A percentile compares a stretch with the other conserved stretches of the same genome.
Evolutionary conservation across 1,140 invertebrate genomes (phyloP).

Genomic region (Bombus vancouverensis): DNA sequence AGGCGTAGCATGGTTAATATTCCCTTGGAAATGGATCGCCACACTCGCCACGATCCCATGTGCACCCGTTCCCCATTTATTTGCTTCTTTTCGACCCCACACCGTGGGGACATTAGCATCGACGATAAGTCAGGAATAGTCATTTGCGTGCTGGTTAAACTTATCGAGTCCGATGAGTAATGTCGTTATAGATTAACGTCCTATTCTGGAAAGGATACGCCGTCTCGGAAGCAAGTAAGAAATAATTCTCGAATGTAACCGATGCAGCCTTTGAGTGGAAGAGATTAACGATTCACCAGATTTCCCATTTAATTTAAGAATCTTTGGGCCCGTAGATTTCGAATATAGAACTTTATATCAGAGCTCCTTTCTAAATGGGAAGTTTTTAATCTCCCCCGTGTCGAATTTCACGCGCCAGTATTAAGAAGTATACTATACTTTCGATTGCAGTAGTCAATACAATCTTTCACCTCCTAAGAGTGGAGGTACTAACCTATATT

Average conservation of each 20-base stretch:
- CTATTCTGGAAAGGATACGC: neutral
- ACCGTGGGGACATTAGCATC: conserved; percentile 10
- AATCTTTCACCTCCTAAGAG: no score
- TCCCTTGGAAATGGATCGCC: conserved; percentile 38
- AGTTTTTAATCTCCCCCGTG: neutral
- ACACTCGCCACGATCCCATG: conserved; percentile 21
- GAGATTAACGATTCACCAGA: neutral
- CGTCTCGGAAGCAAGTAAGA: neutral
- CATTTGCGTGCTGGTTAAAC: neutral
- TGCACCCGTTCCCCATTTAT: conserved; percentile 32
- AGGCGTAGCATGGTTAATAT: conserved; percentile 38
- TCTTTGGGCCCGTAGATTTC: no score
- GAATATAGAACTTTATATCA: no score
- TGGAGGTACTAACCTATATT: no score
- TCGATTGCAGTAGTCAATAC: no score
- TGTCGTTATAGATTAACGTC: neutral
- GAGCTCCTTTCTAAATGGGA: neutral
- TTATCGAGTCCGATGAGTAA: conserved; percentile 32
- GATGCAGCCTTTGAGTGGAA: neutral
- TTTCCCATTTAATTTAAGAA: neutral
- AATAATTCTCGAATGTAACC: neutral
- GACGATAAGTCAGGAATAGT: conserved; percentile 27
- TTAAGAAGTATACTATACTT: no score
- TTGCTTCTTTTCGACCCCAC: conserved; percentile 12
- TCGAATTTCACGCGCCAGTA: no score